Percentiles rank a stretch among this genome's conserved stretches.
phyloP scores from a whole-genome alignment of 92 coral and sea anemone species.

The Desmophyllum pertusum region DNA sequence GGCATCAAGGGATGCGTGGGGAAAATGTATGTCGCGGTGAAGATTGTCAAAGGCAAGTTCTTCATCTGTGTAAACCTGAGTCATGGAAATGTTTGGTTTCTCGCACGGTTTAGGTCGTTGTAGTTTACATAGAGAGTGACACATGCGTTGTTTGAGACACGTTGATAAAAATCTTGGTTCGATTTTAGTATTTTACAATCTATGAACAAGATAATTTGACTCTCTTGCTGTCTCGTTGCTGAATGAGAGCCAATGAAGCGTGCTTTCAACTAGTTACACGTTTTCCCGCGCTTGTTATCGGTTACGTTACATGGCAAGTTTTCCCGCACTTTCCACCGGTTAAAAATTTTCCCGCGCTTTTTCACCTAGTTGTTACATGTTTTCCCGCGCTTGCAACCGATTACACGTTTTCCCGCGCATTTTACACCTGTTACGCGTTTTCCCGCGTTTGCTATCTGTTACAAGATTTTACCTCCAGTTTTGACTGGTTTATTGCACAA shows the following conservation, averaged over 20 bases:
- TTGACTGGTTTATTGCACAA: background rate
- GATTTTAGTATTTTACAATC: too few species aligned
- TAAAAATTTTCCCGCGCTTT: background rate
- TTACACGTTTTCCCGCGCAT: background rate
- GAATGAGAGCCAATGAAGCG: background rate
- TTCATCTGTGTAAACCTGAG: background rate
- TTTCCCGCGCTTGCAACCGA: background rate
- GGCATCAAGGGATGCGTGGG: constrained; percentile 98
- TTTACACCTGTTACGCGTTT: background rate
- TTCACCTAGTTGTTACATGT: too few species aligned
- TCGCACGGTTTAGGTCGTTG: too few species aligned
- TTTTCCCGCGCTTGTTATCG: background rate
- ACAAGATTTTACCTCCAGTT: background rate
- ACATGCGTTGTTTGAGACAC: background rate
- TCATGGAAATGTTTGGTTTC: background rate
- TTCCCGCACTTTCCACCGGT: too few species aligned
- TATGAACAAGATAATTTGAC: background rate
- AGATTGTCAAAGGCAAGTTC: constrained; percentile 88
- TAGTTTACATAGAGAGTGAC: background rate
- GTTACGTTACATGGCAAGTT: background rate
- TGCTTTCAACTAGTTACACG: background rate
- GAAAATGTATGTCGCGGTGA: constrained; percentile 91
- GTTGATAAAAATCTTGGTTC: background rate
- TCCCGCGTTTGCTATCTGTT: too few species aligned
- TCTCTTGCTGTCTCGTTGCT: background rate